Base-by-base conservation (phyloP, 1,140 invertebrate genomes). In the Hydropsyche tenuis region DNA sequence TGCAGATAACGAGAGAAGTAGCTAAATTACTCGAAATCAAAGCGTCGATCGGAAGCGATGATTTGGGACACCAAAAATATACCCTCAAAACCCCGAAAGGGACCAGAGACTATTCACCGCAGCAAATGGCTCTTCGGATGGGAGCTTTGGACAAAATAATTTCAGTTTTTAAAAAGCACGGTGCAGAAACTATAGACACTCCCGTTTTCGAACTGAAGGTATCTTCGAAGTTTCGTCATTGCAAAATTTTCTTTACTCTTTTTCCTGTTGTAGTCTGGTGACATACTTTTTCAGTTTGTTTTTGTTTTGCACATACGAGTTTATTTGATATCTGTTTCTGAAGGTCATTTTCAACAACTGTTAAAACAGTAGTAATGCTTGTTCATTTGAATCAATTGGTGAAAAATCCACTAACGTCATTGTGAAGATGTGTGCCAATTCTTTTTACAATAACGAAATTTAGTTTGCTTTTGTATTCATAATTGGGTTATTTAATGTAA, bases 151-250 rank as follows among this genome's bases (percentile, higher is more conserved):
- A 93, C 68, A 96, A 94, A 84, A 95, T 99, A 78, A 88, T 94
- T 11, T 81, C 89, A 42, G 92, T 96, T 73, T 99, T 99, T 80
- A 97, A 99, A 84, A 92, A 90, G 69, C 97, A 99, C 82, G 98
- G 98, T n/a, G 98, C 96, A 60, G 95, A 97, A 81, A 95, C 96
- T 16, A 98, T 99, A 81, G 98, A 99, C 80, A 99, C 98, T 51
- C 98, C 98, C 70, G 94, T 99, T 14, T 99, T 99, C 89, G 98
- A 99, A 86, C 84, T 99, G 9, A 99, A 97, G 88, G 95, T 97
- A 84, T 37, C 9, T 37, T 37, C 3, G 3, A 37, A 37, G 3
- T 37, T 37, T 4, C 30, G 3, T 4, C 30, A 37, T 43, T 43
- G 37, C 37, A 12, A 43, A 43, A 6, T 43, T 43, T 43, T 53